A percentile compares a stretch with the other conserved stretches of the same genome.
Evolutionary conservation across 1,140 invertebrate genomes (phyloP).

Genomic region (Panagrolaimus sp.): DNA sequence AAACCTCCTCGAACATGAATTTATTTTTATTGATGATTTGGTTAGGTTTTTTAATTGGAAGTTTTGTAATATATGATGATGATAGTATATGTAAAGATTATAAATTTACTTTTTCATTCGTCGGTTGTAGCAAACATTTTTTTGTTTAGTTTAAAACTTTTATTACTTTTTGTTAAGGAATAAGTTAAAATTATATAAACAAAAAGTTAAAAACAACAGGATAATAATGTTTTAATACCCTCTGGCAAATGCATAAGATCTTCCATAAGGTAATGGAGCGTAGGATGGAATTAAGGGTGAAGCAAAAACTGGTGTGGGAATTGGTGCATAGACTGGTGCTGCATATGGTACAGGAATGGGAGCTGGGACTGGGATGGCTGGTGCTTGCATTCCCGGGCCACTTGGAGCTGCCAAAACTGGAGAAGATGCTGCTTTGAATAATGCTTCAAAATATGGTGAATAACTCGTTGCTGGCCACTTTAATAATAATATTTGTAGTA

Average conservation of each 20-base stretch:
- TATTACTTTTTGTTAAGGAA: neutral
- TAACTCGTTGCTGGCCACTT: constrained; percentile 22
- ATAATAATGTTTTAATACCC: too few relatives aligned
- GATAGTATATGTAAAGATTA: too few relatives aligned
- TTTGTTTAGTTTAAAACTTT: too few relatives aligned
- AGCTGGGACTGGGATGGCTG: constrained; percentile 15
- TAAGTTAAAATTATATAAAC: neutral
- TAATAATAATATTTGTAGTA: neutral
- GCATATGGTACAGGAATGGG: neutral
- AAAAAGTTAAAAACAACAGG: neutral
- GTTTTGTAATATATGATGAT: too few relatives aligned
- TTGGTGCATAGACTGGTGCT: constrained; percentile 10
- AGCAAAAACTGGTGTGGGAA: constrained; percentile 2
- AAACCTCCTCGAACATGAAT: neutral
- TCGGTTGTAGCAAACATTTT: too few relatives aligned
- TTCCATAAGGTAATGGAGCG: constrained; percentile 5
- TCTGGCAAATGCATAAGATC: constrained; percentile 6
- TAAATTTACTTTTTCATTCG: too few relatives aligned
- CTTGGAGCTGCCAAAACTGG: neutral
- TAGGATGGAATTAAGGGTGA: neutral
- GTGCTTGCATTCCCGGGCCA: neutral
- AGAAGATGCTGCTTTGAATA: neutral
- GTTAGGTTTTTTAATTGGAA: too few relatives aligned
- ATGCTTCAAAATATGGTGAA: constrained; percentile 3
- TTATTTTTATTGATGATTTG: too few relatives aligned